Percentiles rank a stretch among this genome's conserved stretches.
Conservation (phyloP, 2,113 vertebrate species). For the Chiloscyllium plagiosum region DNA sequence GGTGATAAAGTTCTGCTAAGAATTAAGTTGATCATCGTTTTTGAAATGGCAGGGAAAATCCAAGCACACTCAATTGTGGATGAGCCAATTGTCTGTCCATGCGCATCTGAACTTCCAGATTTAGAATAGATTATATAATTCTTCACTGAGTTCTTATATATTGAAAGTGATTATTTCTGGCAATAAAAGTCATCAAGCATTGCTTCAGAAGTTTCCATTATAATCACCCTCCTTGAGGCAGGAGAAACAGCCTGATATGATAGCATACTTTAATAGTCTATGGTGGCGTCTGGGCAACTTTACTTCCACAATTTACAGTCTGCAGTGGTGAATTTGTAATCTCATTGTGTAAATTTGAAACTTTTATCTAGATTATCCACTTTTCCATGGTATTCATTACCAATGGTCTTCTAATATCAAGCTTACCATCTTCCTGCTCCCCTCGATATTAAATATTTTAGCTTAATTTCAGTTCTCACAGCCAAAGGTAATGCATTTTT, state of each 20-base stretch:
- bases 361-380: not conserved
- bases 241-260: not conserved
- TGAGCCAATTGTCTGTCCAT: not conserved
- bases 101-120: not conserved
- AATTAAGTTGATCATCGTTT: not conserved
- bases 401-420: not conserved
- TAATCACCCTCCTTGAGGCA: not conserved
- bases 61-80: not conserved
- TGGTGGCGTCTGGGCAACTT: not conserved
- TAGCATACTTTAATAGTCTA: not conserved
- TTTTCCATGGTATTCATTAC: not conserved
- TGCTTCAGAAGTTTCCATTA: not conserved
- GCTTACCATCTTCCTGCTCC: not conserved
- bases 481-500: not conserved
- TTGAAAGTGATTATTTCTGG: not conserved
- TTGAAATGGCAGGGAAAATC: not conserved
- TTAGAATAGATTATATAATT: not conserved
- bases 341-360: not conserved
- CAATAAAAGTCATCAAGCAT: not conserved
- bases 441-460: not conserved
- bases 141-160: not conserved
- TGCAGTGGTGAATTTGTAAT: not conserved
- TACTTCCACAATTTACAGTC: not conserved
- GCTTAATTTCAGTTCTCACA: not conserved
- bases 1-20: not conserved